Base-by-base conservation (phyloP, 2,888 invertebrate genomes). In the Troides oblongomaculatus region DNA sequence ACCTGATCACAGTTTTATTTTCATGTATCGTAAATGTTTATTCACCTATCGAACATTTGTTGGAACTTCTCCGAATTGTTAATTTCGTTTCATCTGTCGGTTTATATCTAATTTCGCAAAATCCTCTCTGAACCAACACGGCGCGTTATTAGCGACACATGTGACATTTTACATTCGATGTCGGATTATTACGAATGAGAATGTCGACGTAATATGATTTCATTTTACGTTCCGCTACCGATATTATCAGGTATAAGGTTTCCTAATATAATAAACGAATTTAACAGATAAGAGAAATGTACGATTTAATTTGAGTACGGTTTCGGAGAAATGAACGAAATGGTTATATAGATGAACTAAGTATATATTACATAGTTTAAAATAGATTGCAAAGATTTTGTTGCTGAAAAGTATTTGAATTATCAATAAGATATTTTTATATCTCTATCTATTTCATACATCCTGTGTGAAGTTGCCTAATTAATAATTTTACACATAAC, bases 101-200 rank as follows among this genome's bases (percentile, higher is more conserved):
- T 59, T 59, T 17, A 10, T 23, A 59, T 59, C 23, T 30, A 59
- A 59, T 59, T 59, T 59, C 59, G 17, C 59, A 59, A 59, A 59
- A 59, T 25, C 59, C 25, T 25, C 12, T 59, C 59, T 59, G 30
- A 25, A 30, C 30, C 30, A 25, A 59, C 14, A 59, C 23, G 59
- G 25, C 17, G 23, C 25, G 59, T 59, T 59, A 59, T 59, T 59
- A 59, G 60, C 60, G 21, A 39, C 61, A 62, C 43, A 21, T 61
- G 61, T 61, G 39, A 61, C 61, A 61, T 18, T 25, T 62, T n/a
- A n/a, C 61, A 43, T 62, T 62, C 61, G 21, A 30, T 25, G 25
- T 39, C n/a, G 39, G 17, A 39, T 62, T 62, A 62, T 62, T 62
- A 62, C 61, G 43, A 62, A 62, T 62, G 61, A 62, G 61, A 62